Evolutionary conservation across 2,888 invertebrate species (phyloP).

Genomic region (Scaptomyza cyrtandrae): DNA sequence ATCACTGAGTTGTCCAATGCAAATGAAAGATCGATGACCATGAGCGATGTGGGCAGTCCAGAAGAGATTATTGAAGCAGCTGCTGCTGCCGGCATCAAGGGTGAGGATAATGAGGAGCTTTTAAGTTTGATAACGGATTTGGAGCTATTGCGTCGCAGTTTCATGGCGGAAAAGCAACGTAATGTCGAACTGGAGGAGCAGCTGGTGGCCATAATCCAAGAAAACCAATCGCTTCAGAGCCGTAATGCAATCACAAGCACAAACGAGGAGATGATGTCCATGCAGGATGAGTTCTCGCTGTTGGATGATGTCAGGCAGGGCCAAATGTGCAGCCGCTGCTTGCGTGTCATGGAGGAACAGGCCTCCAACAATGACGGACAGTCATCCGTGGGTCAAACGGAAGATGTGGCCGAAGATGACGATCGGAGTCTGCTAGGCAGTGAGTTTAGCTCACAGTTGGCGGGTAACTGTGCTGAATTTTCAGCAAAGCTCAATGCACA

Average conservation of each 20-base stretch:
- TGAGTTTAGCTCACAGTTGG: slow-evolving; percentile 71
- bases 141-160: slow-evolving; percentile 88
- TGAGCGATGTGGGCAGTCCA: slow-evolving; percentile 50
- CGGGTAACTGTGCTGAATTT: slow-evolving; percentile 79
- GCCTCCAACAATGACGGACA: slow-evolving; percentile 85
- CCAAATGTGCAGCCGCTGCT: slow-evolving; percentile 92
- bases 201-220: slow-evolving; percentile 86
- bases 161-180: slow-evolving; percentile 89
- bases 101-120: slow-evolving; percentile 83
- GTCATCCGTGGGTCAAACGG: slow-evolving; percentile 88
- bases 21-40: slow-evolving; percentile 53
- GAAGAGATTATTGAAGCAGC: slow-evolving; percentile 45
- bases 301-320: slow-evolving; percentile 95
- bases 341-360: slow-evolving; percentile 87
- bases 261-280: slow-evolving; percentile 90
- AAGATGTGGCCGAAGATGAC: slow-evolving; percentile 86
- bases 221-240: slow-evolving; percentile 83
- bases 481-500: slow-evolving; percentile 77
- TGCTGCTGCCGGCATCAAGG: slow-evolving; percentile 44
- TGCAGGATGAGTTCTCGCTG: slow-evolving; percentile 92
- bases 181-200: slow-evolving; percentile 92
- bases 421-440: slow-evolving; percentile 86
- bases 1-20: slow-evolving; percentile 63
- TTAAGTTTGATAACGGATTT: slow-evolving; percentile 89
- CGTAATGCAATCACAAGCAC: slow-evolving; percentile 84